Conservation (phyloP, 1,140 invertebrate genomes). For the Drosophila micromelanica region DNA sequence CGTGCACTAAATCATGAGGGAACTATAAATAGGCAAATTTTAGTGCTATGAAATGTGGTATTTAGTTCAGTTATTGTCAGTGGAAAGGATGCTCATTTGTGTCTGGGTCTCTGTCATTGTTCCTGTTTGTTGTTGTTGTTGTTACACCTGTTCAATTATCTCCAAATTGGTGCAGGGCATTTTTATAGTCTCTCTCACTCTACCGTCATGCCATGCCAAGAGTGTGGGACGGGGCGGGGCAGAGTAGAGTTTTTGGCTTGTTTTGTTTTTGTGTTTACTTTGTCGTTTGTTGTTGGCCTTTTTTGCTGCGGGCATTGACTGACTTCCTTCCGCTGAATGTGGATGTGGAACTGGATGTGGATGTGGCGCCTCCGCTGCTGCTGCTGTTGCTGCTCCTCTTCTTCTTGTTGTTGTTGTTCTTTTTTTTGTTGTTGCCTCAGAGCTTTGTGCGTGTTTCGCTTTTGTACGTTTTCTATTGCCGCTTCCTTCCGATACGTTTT, state of each 20-base stretch:
- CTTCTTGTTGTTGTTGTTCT: background rate
- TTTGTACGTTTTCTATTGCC: constrained; percentile 72
- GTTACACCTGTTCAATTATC: constrained; percentile 51
- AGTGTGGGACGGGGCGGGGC: background rate
- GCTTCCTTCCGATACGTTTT: constrained; percentile 73
- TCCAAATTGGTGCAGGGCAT: constrained; percentile 40
- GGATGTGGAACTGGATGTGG: constrained; percentile 14
- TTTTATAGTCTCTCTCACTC: constrained; percentile 22
- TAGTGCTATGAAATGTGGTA: constrained; percentile 11
- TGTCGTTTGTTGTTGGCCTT: constrained; percentile 69
- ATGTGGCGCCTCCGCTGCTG: constrained; percentile 36
- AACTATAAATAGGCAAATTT: constrained; percentile 38
- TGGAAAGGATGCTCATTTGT: constrained; percentile 30
- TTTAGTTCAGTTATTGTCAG: constrained; percentile 17
- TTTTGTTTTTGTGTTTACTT: constrained; percentile 76
- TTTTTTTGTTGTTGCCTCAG: background rate
- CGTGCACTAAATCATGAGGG: constrained; percentile 16
- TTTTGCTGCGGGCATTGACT: constrained; percentile 79
- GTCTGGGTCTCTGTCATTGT: constrained; percentile 9
- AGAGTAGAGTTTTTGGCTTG: constrained; percentile 26
- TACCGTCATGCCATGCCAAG: background rate
- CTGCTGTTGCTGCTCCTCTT: constrained; percentile 6
- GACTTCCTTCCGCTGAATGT: constrained; percentile 63
- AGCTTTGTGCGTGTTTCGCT: constrained; percentile 65
- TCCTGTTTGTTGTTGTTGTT: constrained; percentile 19